Evolutionary conservation across 2,113 vertebrate genomes (phyloP).

Genomic region (Anolis sagrei): DNA sequence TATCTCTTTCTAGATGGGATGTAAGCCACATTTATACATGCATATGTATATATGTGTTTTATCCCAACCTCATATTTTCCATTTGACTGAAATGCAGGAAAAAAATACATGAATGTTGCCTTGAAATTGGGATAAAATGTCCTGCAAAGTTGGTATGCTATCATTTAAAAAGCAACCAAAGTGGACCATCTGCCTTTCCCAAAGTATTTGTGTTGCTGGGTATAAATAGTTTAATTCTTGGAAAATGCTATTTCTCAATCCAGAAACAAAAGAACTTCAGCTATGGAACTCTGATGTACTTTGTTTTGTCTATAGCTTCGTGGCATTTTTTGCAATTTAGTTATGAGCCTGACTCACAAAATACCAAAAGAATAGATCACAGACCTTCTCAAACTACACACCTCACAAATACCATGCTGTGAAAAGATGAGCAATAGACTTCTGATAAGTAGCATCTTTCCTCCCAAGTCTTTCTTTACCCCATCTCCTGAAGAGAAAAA

Average conservation of each 20-base stretch:
- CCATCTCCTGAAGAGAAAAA: conserved; percentile 1
- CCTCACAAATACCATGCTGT: background rate
- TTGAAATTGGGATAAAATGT: background rate
- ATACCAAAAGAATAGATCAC: background rate
- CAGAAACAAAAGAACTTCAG: background rate
- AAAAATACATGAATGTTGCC: too few relatives aligned
- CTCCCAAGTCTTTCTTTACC: background rate
- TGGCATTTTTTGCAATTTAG: background rate
- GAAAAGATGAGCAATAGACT: conserved; percentile 1
- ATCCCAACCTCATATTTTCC: background rate
- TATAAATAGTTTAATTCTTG: background rate
- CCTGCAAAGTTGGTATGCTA: background rate
- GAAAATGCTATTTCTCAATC: background rate
- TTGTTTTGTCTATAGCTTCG: background rate
- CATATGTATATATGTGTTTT: too few relatives aligned
- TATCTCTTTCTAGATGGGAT: too few relatives aligned
- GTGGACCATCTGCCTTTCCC: background rate
- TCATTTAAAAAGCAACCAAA: background rate
- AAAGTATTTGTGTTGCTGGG: background rate
- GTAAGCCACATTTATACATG: too few relatives aligned
- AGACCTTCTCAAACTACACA: background rate
- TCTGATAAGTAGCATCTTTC: background rate
- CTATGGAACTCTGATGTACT: background rate
- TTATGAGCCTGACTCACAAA: background rate
- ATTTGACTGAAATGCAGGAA: background rate